Evolutionary conservation across 2,888 invertebrate species (phyloP).

Genomic region (Gortyna flavago): DNA sequence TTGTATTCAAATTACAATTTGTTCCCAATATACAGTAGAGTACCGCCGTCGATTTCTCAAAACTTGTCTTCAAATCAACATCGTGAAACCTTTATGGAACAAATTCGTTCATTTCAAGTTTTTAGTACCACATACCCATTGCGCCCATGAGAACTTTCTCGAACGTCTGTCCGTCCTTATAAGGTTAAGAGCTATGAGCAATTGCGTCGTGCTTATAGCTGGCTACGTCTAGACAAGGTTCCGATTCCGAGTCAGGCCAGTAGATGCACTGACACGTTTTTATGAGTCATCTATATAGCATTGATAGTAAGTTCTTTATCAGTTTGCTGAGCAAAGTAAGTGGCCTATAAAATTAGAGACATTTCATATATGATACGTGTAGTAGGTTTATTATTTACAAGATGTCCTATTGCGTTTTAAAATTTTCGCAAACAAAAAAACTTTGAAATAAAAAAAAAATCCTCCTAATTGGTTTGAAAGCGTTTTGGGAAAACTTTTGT

Average conservation of each 20-base stretch:
- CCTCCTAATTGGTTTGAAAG: constrained; percentile 34
- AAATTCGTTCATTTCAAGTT: constrained; percentile 38
- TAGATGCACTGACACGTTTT: constrained; percentile 20
- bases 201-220: constrained; percentile 3
- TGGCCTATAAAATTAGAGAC: constrained; percentile 26
- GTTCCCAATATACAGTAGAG: not conserved
- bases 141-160: constrained; percentile 44
- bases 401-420: not conserved
- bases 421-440: not conserved
- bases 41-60: constrained; percentile 17
- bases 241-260: not conserved
- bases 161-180: constrained; percentile 10
- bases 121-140: constrained; percentile 8
- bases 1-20: not conserved
- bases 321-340: constrained; percentile 26
- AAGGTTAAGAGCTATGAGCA: constrained; percentile 29
- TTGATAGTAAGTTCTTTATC: constrained; percentile 49
- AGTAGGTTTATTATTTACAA: not conserved
- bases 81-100: constrained; percentile 29
- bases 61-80: constrained; percentile 4
- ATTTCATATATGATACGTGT: not conserved
- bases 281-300: constrained; percentile 39
- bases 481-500: constrained; percentile 19
- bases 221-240: constrained; percentile 43
- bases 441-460: no score